Base-by-base conservation (phyloP, 2,888 invertebrate species). In the Aspidiotus destructor region DNA sequence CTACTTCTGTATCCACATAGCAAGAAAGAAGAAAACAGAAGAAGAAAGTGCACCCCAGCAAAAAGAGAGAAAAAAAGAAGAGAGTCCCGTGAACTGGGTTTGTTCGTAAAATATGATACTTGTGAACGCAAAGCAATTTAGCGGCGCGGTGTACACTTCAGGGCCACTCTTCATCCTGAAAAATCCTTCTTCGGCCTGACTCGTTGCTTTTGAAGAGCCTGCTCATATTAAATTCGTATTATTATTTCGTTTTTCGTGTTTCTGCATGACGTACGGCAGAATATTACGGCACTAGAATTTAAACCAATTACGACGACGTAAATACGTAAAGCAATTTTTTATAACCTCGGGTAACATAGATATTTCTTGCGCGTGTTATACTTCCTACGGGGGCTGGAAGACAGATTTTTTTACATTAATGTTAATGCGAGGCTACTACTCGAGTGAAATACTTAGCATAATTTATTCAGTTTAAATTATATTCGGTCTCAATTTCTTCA, bases 151-250 rank as follows among this genome's bases (percentile, higher is more conserved):
- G 48, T 48, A 48, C 48, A 48, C 48, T 48, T 48, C 28, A 28
- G 28, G 48, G 48, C 2, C 11, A n/a, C 48, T 13, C 48, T 48
- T 48, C n/a, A 11, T 11, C n/a, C n/a, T 48, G 10, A 48, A 48
- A n/a, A 48, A 48, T 48, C 48, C 48, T n/a, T 13, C 48, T 48
- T 48, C n/a, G n/a, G 11, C 48, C 11, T 48, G 48, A 48, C 48
- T 48, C 48, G 48, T 48, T 48, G 48, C 48, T n/a, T 11, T 48
- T 48, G 48, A 48, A 48, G 48, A 48, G 48, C 48, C 28, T 48
- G 48, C 48, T 48, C 48, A n/a, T 48, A 48, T 48, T 48, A 48
- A 48, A 48, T 48, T 48, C 48, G 48, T 48, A 48, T 48, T 48
- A 48, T 48, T 48, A 48, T 48, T 48, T 48, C n/a, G 48, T 48